phyloP scores from a whole-genome alignment of 1,140 invertebrate species.

The Polyergus mexicanus region DNA sequence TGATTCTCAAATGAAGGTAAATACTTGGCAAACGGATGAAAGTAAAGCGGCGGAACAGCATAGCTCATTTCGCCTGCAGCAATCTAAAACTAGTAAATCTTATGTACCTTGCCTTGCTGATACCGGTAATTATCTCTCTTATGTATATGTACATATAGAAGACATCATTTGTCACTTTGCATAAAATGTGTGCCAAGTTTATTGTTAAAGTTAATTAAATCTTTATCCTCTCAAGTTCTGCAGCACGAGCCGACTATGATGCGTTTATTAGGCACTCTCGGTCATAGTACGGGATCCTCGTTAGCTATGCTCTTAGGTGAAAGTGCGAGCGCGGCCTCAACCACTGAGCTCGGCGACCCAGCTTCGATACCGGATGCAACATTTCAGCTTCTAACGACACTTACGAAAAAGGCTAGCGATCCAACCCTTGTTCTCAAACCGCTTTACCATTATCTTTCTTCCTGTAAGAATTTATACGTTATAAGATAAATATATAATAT shows the following conservation, averaged over 20 bases:
- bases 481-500: background rate
- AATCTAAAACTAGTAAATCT: slow-evolving; percentile 78
- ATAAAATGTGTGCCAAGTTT: background rate
- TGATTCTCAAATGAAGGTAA: slow-evolving; percentile 77
- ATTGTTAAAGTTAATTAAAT: slow-evolving; percentile 18
- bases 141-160: background rate
- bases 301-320: slow-evolving; percentile 87
- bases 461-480: slow-evolving; percentile 86
- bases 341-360: slow-evolving; percentile 87
- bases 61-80: slow-evolving; percentile 79
- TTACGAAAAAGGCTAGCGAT: slow-evolving; percentile 91
- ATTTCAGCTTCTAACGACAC: slow-evolving; percentile 92
- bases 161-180: background rate
- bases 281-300: slow-evolving; percentile 90
- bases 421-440: slow-evolving; percentile 91
- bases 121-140: slow-evolving; percentile 82
- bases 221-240: slow-evolving; percentile 87
- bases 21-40: slow-evolving; percentile 91
- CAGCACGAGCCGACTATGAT: slow-evolving; percentile 94
- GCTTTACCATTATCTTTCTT: slow-evolving; percentile 91
- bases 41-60: slow-evolving; percentile 91
- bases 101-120: slow-evolving; percentile 91
- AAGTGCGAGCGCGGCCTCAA: slow-evolving; percentile 74
- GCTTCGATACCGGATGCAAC: slow-evolving; percentile 93
- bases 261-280: slow-evolving; percentile 91